Evolutionary conservation across 1,140 invertebrate species (phyloP), one percentile per base, ranked within the genome.

Genomic region (Maconellicoccus hirsutus): DNA sequence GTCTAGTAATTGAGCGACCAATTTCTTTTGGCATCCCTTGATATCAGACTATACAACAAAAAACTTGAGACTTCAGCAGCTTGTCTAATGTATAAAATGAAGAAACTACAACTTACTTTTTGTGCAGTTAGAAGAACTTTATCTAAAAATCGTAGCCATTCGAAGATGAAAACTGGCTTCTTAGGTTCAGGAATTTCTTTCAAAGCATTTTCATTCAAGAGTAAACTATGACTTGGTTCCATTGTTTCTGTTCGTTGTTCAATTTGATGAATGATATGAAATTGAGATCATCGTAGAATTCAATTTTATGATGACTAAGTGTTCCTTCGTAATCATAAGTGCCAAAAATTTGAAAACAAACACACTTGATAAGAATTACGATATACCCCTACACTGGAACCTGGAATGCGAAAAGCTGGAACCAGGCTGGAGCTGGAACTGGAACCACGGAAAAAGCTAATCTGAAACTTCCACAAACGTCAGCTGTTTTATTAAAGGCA

Each of bases 121-220:
- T 98, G 91, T 71, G 93, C 92, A 71, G 91, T 91, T 27, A 91
- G 85, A 63, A 99, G 82, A 70, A 97, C 92, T 83, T 97, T 96
- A 78, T 98, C 94, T 72, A 99, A 80, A 82, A 96, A 96, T 66
- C 95, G 82, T 2, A 99, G 83, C 97, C 97, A 99, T 84, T 99
- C 96, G 82, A 98, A 96, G 71, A 99, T 89, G 79, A 98, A 99
- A 69, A 98, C 88, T 59, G 94, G 90, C 76, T 92, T 87, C 78
- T 98, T 97, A 72, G 92, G 87, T 77, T 97, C 94, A 16, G 93
- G 88, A 71, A 98, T 87, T 81, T 94, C 91, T 76, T 88, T 86
- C 59, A 98, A 82, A 8, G 93, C 94, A 80, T 93, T 89, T 82
- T 99, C 97, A 81, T 99, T 98, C 42, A 99, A 84, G 25, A 87